Percentiles rank a stretch among this genome's conserved stretches.
phyloP scores from a whole-genome alignment of 2,888 invertebrate species.

The Drosophila gaucha region DNA sequence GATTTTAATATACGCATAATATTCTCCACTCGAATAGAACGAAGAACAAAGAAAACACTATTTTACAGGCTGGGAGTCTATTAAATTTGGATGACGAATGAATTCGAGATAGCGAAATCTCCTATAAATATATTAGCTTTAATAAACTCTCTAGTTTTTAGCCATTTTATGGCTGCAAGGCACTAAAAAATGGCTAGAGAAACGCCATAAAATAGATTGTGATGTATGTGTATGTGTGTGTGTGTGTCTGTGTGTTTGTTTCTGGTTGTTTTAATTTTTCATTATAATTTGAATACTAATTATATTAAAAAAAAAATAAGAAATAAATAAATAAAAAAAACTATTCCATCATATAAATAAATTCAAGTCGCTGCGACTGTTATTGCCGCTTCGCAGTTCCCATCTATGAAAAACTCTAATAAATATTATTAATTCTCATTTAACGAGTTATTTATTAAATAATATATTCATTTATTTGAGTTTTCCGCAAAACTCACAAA shows the following conservation, averaged over 20 bases:
- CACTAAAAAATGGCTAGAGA: constrained; percentile 5
- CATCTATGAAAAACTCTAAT: constrained; percentile 2
- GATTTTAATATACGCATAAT: too few species aligned
- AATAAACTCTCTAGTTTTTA: constrained; percentile 18
- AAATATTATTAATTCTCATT: constrained; percentile 35
- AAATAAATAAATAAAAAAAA: background rate
- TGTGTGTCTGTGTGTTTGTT: constrained; percentile 10
- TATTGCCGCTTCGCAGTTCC: background rate
- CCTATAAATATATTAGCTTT: background rate
- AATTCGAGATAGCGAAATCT: constrained; percentile 1
- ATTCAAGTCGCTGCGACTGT: constrained; percentile 3
- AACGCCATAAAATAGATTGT: constrained; percentile 34
- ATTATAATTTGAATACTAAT: constrained; percentile 56
- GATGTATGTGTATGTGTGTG: constrained; percentile 16
- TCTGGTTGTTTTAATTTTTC: constrained; percentile 35
- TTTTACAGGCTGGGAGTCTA: constrained; percentile 5
- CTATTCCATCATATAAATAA: constrained; percentile 1
- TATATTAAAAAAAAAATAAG: constrained; percentile 27
- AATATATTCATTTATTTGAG: constrained; percentile 47
- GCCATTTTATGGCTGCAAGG: constrained; percentile 14
- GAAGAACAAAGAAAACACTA: background rate
- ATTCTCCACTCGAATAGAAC: background rate
- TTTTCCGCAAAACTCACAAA: constrained; percentile 56
- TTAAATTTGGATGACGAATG: background rate
- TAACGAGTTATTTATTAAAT: constrained; percentile 63